Evolutionary conservation across 2,888 invertebrate genomes (phyloP), one percentile per base, ranked within the genome.

Genomic region (Lycophotia porphyrea): DNA sequence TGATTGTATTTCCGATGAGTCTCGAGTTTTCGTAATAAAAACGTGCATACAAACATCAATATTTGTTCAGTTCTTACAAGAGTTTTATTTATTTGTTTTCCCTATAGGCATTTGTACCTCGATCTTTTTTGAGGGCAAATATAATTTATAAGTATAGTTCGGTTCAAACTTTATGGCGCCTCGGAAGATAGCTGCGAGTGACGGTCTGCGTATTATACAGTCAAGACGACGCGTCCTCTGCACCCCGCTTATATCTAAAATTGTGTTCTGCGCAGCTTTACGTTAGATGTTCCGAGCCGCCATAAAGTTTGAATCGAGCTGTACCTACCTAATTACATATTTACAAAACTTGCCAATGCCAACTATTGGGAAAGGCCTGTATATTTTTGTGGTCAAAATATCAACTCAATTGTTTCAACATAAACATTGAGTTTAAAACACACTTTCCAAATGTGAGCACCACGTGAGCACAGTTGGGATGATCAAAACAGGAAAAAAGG

Each of bases 41-140:
- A 64, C 60, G 42, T 52, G 42, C 15, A 47, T 15, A n/a, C 31
- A 60, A 34, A 34, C 1, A 55, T 39, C 34, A 70, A 60, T 71
- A 69, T 74, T 74, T 74, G 63, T 77, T 73, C 61, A 24, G 60
- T 42, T 39, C 64, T 79, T 71, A 11, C 9, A 66, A 61, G 60
- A 61, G 60, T 70, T 76, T 64, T 65, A 64, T 24, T 71, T 76
- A 65, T 78, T 68, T 76, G 21, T 87, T 87, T 81, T 87, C 74
- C 72, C 70, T 81, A 18, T 77, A 47, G 0, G 1, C 24, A n/a
- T 49, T 18, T 36, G 65, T 52, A 1, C 42, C 18, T 31, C 49
- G 27, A 71, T 70, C 34, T 69, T 42, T 58, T 49, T n/a, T 31
- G 31, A 15, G 34, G 34, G 36, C 47, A 78, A 71, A 83, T 58